Base-by-base conservation (phyloP, 2,797 vertebrate species). In the Eptatretus atami region DNA sequence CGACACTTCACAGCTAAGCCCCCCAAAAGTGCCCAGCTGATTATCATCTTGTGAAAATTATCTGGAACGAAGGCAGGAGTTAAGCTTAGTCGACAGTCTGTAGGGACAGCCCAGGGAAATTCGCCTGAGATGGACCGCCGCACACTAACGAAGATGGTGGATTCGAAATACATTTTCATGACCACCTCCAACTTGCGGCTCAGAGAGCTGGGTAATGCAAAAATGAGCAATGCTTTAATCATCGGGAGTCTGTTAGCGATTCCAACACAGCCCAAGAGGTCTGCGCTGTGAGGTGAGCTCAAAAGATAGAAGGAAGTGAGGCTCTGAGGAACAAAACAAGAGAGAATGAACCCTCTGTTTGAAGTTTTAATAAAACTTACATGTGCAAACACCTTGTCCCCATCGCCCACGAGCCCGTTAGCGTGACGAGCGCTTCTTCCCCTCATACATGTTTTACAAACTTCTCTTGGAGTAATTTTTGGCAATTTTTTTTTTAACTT, bases 21-120 rank as follows among this genome's bases (percentile, higher is more conserved):
- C 55, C 57, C 57, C n/a, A 25, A 61, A 61, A 61, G 57, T 61
- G 57, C 57, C 57, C 57, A 25, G 15, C 57, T 61, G 57, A 61
- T 61, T 61, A 61, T 61, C 57, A 61, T 61, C 57, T 61, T 61
- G 57, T 61, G 57, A 61, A 61, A 61, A 61, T 61, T 61, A 61
- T 61, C 57, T 61, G 15, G 57, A 25, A n/a, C n/a, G 57, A n/a
- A 25, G 15, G n/a, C n/a, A 25, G 15, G 15, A 25, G 31, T 44
- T 44, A 44, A 44, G 31, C 31, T 44, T 44, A 44, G 31, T 44
- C 31, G 31, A 44, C 31, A 25, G 57, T 61, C 57, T 61, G 57
- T 25, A 61, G 57, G 57, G 57, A 61, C 57, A 25, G 57, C 57
- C 57, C 57, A 61, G n/a, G 57, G 57, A 61, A 61, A 61, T 61